Base-by-base conservation (phyloP, 2,888 invertebrate genomes). In the Pecten maximus region DNA sequence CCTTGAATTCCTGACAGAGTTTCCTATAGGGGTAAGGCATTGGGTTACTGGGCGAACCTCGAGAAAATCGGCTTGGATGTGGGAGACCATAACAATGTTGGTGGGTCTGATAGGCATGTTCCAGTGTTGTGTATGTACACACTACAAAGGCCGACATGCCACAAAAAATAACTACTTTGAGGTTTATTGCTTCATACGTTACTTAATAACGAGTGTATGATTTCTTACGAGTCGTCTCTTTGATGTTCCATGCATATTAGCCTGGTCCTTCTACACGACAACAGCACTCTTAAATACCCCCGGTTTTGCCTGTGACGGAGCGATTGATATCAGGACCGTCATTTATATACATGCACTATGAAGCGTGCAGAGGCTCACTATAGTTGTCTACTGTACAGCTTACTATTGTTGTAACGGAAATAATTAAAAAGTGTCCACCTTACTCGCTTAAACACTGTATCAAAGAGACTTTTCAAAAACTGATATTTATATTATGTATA, bases 121-220 rank as follows among this genome's bases (percentile, higher is more conserved):
- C 35, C 6, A 54, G 23, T 23, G n/a, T 54, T 54, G 54, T 8
- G 54, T 50, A 50, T 28, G 28, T 74, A 74, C 74, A 54, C 35
- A 74, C 74, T 35, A 74, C 74, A 74, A 74, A 74, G 74, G 35
- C 74, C 16, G 35, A 74, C 74, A 74, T 1, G 74, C 74, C 74
- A 74, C 74, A 74, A 74, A 74, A 74, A 74, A 74, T 74, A 35
- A 74, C 74, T 35, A 35, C 35, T 74, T 28, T 74, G 35, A 74
- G 74, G 74, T 74, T 74, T 74, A 74, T 74, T 74, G 74, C 74
- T 74, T 74, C 74, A 28, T 74, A 74, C 74, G 74, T 74, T 74
- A 74, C 74, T 74, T 74, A 74, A 74, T 74, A 74, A 74, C 35
- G 74, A 74, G 74, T 74, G 74, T 74, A 74, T 74, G 74, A 74